Base-by-base conservation (phyloP, 2,113 vertebrate species). In the Hippoglossus stenolepis region DNA sequence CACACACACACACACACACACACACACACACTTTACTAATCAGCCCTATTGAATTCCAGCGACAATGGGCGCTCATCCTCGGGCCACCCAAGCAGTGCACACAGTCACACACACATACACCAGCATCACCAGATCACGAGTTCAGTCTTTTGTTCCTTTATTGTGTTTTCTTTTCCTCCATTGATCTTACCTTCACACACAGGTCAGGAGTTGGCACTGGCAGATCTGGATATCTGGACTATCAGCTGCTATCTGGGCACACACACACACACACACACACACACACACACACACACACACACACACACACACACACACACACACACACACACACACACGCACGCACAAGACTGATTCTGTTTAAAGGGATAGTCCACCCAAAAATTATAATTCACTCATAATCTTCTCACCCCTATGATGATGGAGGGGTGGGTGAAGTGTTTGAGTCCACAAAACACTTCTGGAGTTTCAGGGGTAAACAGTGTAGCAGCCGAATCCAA, bases 21-120 rank as follows among this genome's bases (percentile, higher is more conserved):
- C 84, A 83, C 79, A 64, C 62, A 23, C 31, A 62, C 31, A n/a
- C 80, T 90, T 87, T 80, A 85, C 91, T 94, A 94, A 94, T 93
- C 91, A 91, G 90, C 83, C 87, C 93, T 91, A 93, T 93, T 94
- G 90, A 93, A 94, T 93, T 92, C 83, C 80, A 85, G 82, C 86
- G 91, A 93, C 93, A 94, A 93, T 93, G 80, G 85, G 20, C 71
- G 80, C 86, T 93, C 94, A 93, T 93, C 90, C 91, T 89, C 12
- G 65, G 94, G 88, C 95, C 94, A 95, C 95, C 94, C 94, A 95
- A 85, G 94, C 91, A 75, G 89, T 80, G 73, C 85, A 70, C 89
- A 63, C 77, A 72, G 17, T 21, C 80, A 69, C 82, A 73, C 65
- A 28, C 64, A 62, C 80, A 59, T 68, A 63, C 35, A 90, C 81